These are phyloP conservation scores for Leptarthrus brevirostris DNA, from an alignment of 2,888 invertebrate species.

Conservation along the genomic window DNA sequence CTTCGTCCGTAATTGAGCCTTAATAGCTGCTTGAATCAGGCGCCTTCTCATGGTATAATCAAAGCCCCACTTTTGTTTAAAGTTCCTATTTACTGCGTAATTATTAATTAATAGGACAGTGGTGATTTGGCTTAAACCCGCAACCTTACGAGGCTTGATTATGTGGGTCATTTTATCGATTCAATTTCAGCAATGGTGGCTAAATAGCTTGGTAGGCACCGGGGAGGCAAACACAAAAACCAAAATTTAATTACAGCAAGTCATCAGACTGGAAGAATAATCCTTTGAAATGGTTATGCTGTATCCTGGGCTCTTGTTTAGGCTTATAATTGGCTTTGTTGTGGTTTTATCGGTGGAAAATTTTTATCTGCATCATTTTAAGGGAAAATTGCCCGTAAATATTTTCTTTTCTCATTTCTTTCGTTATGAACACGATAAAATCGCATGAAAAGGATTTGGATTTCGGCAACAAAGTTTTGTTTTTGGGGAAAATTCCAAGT, in stretches of 20 bases:
- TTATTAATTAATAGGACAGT: constrained; percentile 10
- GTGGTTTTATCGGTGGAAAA: not conserved
- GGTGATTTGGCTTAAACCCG: not conserved
- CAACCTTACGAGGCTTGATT: not conserved
- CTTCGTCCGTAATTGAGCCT: too few species aligned
- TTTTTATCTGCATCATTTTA: constrained; percentile 8
- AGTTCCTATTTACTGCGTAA: not conserved
- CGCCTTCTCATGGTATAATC: too few species aligned
- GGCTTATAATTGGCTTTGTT: not conserved
- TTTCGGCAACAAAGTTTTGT: too few species aligned
- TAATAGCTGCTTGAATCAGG: too few species aligned
- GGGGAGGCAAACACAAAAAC: not conserved
- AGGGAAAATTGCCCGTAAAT: not conserved
- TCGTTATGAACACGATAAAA: not conserved
- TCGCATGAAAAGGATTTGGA: too few species aligned
- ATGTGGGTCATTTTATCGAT: constrained; percentile 13
- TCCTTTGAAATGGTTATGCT: not conserved
- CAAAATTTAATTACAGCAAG: constrained; percentile 13
- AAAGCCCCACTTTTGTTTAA: not conserved
- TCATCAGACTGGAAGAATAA: constrained; percentile 13
- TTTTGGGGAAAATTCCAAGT: too few species aligned
- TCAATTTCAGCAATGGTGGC: not conserved
- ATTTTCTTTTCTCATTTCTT: not conserved
- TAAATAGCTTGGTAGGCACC: not conserved
- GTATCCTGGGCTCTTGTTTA: not conserved